Percentiles rank a stretch among this genome's conserved stretches.
These are phyloP conservation scores for Eclectus roratus DNA, from an alignment of 2,113 vertebrate species.

Conservation along the genomic window DNA sequence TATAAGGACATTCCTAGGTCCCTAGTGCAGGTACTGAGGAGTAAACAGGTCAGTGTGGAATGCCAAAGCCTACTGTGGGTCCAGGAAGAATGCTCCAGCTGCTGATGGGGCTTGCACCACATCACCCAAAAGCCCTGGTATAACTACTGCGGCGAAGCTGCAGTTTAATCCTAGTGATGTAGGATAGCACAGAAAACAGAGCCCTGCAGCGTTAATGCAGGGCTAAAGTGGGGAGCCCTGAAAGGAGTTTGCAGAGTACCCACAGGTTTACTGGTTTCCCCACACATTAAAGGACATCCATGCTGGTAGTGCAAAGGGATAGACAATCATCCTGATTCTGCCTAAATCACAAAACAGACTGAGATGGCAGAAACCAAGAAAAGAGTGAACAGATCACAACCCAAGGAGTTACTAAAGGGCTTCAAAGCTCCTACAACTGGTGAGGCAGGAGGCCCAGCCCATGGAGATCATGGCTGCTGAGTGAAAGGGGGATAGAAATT, in stretches of 20 bases:
- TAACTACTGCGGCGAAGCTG: background rate
- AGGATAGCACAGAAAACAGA: background rate
- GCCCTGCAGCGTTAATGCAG: background rate
- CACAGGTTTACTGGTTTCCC: background rate
- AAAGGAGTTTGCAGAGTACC: background rate
- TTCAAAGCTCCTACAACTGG: background rate
- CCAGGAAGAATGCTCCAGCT: background rate
- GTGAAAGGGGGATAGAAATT: background rate
- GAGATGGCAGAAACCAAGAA: background rate
- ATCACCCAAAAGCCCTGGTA: fast-evolving
- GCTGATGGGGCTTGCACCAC: background rate
- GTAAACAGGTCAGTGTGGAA: background rate
- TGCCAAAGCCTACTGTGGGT: background rate
- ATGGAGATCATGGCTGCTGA: background rate
- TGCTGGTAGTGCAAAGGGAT: background rate
- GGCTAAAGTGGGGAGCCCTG: background rate
- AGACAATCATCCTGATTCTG: background rate
- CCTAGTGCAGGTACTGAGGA: fast-evolving
- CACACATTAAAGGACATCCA: background rate
- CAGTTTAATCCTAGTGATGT: background rate
- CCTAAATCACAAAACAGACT: background rate
- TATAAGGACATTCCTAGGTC: background rate
- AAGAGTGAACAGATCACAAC: background rate
- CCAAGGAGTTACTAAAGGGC: background rate
- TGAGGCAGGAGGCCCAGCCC: background rate